These are phyloP conservation scores for Serranus cabrilla DNA, from an alignment of 2,797 vertebrate species.

Conservation along the genomic window DNA sequence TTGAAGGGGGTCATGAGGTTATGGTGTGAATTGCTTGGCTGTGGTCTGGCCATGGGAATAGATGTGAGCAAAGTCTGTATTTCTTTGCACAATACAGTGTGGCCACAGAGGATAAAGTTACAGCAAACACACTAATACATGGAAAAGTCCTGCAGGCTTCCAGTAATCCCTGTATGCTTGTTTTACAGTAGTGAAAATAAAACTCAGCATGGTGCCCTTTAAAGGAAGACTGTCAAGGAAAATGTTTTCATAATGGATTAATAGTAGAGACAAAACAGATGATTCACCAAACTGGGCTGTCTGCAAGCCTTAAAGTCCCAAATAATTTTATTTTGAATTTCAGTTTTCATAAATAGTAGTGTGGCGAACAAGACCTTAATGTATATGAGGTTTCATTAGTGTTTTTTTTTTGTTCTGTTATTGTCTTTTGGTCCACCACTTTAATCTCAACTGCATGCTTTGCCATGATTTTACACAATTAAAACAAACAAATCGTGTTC, in stretches of 20 bases:
- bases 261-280: neutral
- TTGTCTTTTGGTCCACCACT: neutral
- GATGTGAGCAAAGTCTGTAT: constrained; percentile 59
- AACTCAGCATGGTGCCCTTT: constrained; percentile 24
- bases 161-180: constrained; percentile 46
- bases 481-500: neutral
- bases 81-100: constrained; percentile 50
- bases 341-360: neutral
- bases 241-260: constrained; percentile 18
- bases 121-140: constrained; percentile 39
- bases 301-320: neutral
- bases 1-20: constrained; percentile 24
- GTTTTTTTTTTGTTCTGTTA: neutral
- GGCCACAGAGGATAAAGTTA: constrained; percentile 52
- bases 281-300: constrained; percentile 2
- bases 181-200: constrained; percentile 41
- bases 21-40: constrained; percentile 29
- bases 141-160: constrained; percentile 39
- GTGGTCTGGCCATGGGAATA: constrained; percentile 48
- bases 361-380: neutral
- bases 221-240: constrained; percentile 14
- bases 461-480: no score
- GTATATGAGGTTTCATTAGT: neutral
- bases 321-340: neutral
- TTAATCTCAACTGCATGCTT: neutral